Percentiles rank a stretch among this genome's conserved stretches.
phyloP scores from a whole-genome alignment of 2,888 invertebrate species.

The Micropterix aruncella region DNA sequence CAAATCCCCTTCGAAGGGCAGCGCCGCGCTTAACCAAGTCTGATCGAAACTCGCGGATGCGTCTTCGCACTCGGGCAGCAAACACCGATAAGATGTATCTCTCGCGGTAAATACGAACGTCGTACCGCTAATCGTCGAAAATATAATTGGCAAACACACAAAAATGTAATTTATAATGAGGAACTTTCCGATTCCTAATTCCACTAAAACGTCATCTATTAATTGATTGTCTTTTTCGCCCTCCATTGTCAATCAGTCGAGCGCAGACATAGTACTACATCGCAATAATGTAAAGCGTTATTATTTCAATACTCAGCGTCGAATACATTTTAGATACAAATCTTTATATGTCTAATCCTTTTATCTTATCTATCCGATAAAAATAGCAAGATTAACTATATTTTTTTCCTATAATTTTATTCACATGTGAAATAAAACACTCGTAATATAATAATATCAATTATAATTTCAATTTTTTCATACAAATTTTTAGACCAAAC shows the following conservation, averaged over 20 bases:
- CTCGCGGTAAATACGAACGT: neutral
- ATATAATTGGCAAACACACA: neutral
- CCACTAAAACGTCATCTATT: neutral
- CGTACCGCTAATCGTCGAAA: neutral
- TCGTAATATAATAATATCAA: neutral
- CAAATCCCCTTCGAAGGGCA: neutral
- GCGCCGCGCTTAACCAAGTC: neutral
- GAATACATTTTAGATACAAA: too few relatives aligned
- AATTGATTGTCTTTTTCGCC: too few relatives aligned
- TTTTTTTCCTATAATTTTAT: too few relatives aligned
- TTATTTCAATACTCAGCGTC: too few relatives aligned
- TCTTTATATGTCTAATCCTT: too few relatives aligned
- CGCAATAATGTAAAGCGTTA: too few relatives aligned
- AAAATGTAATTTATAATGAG: neutral
- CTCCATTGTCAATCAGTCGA: too few relatives aligned
- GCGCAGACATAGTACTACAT: too few relatives aligned
- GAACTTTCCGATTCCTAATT: neutral
- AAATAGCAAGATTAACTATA: too few relatives aligned
- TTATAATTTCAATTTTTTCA: neutral
- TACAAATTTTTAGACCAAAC: neutral
- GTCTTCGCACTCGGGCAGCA: neutral
- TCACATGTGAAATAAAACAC: neutral
- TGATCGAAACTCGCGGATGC: neutral
- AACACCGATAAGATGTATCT: neutral
- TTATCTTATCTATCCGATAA: too few relatives aligned